phyloP scores from a whole-genome alignment of 2,888 invertebrate species.

The Macrophya alboannulata region DNA sequence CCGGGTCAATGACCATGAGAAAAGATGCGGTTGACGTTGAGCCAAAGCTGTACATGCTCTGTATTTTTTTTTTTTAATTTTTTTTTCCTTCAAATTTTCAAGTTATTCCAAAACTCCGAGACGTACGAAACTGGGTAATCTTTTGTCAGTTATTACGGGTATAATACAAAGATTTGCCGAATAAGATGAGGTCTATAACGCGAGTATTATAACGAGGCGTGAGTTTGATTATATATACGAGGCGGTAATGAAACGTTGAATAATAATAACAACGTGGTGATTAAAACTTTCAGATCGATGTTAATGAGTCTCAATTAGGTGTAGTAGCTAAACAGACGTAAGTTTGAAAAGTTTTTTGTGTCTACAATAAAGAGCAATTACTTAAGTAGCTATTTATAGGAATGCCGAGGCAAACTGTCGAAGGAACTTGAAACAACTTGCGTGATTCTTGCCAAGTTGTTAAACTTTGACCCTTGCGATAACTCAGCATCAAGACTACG shows the following conservation, averaged over 20 bases:
- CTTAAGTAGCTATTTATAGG: conserved; percentile 10
- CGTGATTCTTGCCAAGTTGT: conserved; percentile 37
- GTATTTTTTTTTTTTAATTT: neutral
- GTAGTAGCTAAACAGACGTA: neutral
- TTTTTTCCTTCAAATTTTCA: neutral
- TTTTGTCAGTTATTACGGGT: neutral
- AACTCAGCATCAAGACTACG: neutral
- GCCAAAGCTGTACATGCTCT: neutral
- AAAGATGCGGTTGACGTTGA: neutral
- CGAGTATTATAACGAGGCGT: neutral
- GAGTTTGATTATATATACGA: neutral
- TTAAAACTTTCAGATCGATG: neutral
- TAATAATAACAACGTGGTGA: neutral
- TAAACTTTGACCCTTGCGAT: conserved; percentile 41
- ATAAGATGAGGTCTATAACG: neutral
- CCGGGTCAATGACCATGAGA: neutral
- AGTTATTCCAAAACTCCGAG: neutral
- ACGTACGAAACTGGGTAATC: too few species aligned
- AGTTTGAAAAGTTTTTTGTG: neutral
- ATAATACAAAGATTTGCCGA: neutral
- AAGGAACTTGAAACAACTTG: conserved; percentile 23
- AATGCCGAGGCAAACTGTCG: conserved; percentile 9
- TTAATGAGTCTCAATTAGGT: neutral
- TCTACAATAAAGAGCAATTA: conserved; percentile 7
- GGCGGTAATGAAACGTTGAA: neutral